Conservation (phyloP, 2,888 invertebrate species). For the Trissolcus brochymenae region DNA sequence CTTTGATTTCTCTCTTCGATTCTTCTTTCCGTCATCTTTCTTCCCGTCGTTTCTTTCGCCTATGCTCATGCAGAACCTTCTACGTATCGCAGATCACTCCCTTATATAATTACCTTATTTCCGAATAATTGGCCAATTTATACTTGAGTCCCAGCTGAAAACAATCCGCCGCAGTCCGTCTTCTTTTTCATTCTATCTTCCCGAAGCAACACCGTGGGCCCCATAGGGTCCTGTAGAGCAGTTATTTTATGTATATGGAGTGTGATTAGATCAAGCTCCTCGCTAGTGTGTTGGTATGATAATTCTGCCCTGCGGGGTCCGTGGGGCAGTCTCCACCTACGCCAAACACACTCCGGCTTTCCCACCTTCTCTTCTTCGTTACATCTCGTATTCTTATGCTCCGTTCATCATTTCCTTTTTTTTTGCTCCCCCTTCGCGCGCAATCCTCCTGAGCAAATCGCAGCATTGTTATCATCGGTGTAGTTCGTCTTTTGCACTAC, state of each 20-base stretch:
- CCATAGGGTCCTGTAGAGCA: conserved; percentile 74
- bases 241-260: conserved; percentile 77
- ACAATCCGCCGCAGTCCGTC: conserved; percentile 72
- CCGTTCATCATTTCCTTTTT: conserved; percentile 19
- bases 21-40: conserved; percentile 64
- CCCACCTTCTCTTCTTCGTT: conserved; percentile 56
- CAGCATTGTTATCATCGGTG: conserved; percentile 54
- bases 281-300: conserved; percentile 74
- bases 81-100: conserved; percentile 74
- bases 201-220: conserved; percentile 68
- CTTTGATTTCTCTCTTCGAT: conserved; percentile 76
- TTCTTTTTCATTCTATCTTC: conserved; percentile 58
- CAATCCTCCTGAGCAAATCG: conserved; percentile 57
- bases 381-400: conserved; percentile 49
- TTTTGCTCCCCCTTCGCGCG: conserved; percentile 27
- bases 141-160: conserved; percentile 76
- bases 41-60: conserved; percentile 58
- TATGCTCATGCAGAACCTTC: conserved; percentile 62
- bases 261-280: conserved; percentile 75
- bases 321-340: conserved; percentile 74
- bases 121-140: conserved; percentile 76
- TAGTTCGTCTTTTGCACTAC: conserved; percentile 23
- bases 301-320: conserved; percentile 75
- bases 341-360: conserved; percentile 68
- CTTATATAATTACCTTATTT: conserved; percentile 77